A percentile compares a stretch with the other conserved stretches of the same genome.
phyloP scores from a whole-genome alignment of 35 echinoderm and acorn worm genomes.

The Apostichopus parvimensis region DNA sequence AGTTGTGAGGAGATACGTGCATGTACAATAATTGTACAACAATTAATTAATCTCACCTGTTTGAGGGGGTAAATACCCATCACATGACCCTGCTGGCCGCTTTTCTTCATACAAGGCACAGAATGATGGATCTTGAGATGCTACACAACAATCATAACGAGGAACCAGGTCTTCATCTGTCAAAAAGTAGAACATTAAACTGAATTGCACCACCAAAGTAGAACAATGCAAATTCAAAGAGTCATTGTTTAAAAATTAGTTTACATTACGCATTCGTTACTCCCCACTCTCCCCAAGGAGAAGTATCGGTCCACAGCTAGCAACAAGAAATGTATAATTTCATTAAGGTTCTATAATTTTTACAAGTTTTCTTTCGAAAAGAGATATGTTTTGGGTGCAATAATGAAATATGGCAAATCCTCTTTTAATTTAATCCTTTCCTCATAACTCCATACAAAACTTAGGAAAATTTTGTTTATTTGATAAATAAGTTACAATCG shows the following conservation, averaged over 20 bases:
- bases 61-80: slow-evolving; percentile 53
- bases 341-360: too few species aligned
- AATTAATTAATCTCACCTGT: slow-evolving; percentile 32
- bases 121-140: slow-evolving; percentile 58
- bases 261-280: not conserved
- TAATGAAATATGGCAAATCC: too few species aligned
- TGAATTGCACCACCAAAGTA: not conserved
- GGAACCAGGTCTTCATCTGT: slow-evolving; percentile 53
- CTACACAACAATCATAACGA: slow-evolving; percentile 61
- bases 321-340: too few species aligned
- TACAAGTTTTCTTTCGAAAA: too few species aligned
- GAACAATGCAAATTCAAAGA: not conserved
- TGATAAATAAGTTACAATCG: too few species aligned
- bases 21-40: not conserved
- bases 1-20: too few species aligned
- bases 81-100: slow-evolving; percentile 49
- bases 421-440: too few species aligned
- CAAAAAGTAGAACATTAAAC: not conserved
- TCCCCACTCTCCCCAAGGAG: not conserved
- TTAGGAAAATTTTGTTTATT: too few species aligned
- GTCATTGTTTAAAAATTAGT: not conserved
- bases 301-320: not conserved
- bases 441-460: too few species aligned
- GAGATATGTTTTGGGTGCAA: too few species aligned
- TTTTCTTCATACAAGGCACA: slow-evolving; percentile 69